Base-by-base conservation (phyloP, 1,140 invertebrate genomes). In the Trypoxylus dichotomus region DNA sequence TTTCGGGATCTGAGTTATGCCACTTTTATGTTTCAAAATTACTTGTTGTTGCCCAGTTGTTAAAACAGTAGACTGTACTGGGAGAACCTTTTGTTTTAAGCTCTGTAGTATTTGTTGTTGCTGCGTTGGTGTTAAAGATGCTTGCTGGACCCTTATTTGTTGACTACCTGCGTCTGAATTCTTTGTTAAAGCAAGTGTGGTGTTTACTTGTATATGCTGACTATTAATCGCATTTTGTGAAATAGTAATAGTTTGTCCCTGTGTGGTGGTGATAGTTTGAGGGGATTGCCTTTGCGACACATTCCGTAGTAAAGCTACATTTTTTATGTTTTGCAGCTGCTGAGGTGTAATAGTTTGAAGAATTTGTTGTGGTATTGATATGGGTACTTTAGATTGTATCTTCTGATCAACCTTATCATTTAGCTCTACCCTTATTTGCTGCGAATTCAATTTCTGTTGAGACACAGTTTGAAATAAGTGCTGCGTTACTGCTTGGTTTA, bases 101-200 rank as follows among this genome's bases (percentile, higher is more conserved):
- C 87, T 87, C 42, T 89, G 83, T 11, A 89, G 81, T 68, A 85
- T 85, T 77, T 87, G 86, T 71, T 88, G 87, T 76, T 88, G 88
- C 77, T 88, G 87, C 13, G 84, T 81, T 1, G 84, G 83, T 60
- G 86, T 86, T 32, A 88, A 81, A 80, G 83, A 86, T 19, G 82
- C 81, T 41, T 81, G 82, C 2, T 82, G 81, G 25, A 78, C 54
- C 41, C 74, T 43, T 10, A 75, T 75, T 27, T 75, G 74, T 27
- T 47, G 74, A 42, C 6, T 21, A 27, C 27, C 41, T 15, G 27
- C 2, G 41, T 74, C 72, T 8, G 27, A 41, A n/a, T n/a, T 54
- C 25, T 54, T 75, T 1, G n/a, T 21, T 47, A 75, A 27, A 25
- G 74, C 41, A n/a, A n/a, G n/a, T 6, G 74, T 21, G 25, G 74